Evolutionary conservation across 2,797 vertebrate genomes (phyloP).

Genomic region (Mareca strepera): DNA sequence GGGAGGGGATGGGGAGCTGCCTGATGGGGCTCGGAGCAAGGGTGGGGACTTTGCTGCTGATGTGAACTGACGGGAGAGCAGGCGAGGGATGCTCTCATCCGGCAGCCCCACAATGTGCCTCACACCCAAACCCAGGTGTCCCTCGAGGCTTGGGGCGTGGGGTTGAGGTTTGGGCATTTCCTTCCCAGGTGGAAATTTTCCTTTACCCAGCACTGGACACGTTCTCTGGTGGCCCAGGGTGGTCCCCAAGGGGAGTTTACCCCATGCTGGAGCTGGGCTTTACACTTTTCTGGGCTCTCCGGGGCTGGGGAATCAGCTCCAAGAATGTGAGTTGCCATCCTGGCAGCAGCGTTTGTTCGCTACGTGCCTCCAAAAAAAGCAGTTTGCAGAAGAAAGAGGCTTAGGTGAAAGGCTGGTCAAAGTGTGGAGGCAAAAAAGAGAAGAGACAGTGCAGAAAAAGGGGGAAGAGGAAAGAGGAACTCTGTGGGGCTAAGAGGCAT

Average conservation of each 20-base stretch:
- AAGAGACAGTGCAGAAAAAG: neutral
- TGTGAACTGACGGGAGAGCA: slow-evolving; percentile 22
- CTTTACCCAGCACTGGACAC: neutral
- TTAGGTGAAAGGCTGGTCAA: neutral
- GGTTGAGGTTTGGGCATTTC: neutral
- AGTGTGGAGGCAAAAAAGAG: slow-evolving; percentile 1
- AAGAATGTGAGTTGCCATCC: neutral
- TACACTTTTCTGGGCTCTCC: neutral
- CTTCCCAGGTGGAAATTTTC: neutral
- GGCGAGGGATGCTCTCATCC: neutral
- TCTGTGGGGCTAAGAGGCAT: neutral
- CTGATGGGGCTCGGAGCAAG: neutral
- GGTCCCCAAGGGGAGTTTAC: neutral
- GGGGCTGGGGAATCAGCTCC: neutral
- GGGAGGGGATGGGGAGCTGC: neutral
- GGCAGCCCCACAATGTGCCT: neutral
- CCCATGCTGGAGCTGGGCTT: neutral
- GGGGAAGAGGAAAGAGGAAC: neutral
- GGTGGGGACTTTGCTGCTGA: slow-evolving; percentile 30
- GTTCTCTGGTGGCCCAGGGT: neutral
- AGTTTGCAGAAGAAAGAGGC: neutral
- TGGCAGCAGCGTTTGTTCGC: neutral
- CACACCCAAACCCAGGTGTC: neutral
- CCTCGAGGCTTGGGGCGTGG: accelerated
- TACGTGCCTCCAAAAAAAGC: neutral